Evolutionary conservation across 2,113 vertebrate species (phyloP).

Genomic region (Macroglossus sobrinus): DNA sequence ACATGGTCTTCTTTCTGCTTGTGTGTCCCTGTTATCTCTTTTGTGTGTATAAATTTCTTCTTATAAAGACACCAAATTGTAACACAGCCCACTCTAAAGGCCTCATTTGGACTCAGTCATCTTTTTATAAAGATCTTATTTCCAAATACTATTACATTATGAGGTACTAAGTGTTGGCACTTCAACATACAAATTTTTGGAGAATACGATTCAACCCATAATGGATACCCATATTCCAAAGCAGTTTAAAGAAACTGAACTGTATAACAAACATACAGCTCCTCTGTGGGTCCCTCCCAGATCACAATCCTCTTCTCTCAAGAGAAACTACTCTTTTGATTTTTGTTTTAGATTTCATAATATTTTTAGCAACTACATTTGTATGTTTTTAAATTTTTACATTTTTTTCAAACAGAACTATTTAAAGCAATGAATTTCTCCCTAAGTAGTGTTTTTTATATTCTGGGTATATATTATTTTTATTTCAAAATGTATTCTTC

Average conservation of each 20-base stretch:
- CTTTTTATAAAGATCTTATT: background rate
- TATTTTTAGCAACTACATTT: background rate
- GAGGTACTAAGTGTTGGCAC: background rate
- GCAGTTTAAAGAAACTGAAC: background rate
- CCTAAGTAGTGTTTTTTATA: background rate
- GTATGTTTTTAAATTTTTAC: background rate
- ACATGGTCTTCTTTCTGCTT: background rate
- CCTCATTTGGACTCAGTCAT: background rate
- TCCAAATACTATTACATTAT: background rate
- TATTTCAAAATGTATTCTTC: background rate
- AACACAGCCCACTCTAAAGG: background rate
- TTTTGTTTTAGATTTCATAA: background rate
- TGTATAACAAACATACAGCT: too few relatives aligned
- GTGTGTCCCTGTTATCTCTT: background rate
- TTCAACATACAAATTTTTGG: background rate
- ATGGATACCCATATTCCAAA: background rate
- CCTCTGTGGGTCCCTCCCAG: background rate
- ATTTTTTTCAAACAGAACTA: background rate
- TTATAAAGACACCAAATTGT: background rate
- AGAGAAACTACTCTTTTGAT: background rate
- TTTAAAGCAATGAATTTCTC: background rate
- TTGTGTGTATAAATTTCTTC: background rate
- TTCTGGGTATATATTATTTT: background rate
- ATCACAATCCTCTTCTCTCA: background rate
- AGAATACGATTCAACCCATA: background rate